These are phyloP conservation scores for Hirtodrosophila histrioides DNA, from an alignment of 2,888 invertebrate species.

Conservation along the genomic window DNA sequence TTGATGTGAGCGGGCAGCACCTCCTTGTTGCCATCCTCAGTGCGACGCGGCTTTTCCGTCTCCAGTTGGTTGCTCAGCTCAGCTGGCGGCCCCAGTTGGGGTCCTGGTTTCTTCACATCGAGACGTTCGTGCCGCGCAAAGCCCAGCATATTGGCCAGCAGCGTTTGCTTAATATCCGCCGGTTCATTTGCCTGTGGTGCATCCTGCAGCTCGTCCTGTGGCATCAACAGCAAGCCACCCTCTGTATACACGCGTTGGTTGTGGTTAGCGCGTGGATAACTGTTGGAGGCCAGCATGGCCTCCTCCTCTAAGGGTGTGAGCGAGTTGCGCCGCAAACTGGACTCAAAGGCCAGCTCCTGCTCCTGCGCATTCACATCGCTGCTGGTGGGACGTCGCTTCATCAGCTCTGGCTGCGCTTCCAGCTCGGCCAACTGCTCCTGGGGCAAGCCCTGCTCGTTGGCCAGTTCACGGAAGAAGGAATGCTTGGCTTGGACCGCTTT, in stretches of 20 bases:
- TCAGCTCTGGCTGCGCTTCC: slow-evolving; percentile 36
- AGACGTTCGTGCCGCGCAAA: slow-evolving; percentile 95
- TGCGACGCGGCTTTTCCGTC: slow-evolving; percentile 56
- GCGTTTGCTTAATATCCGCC: slow-evolving; percentile 52
- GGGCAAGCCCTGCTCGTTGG: slow-evolving; percentile 63
- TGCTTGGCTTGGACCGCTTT: slow-evolving; percentile 11
- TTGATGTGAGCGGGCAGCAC: slow-evolving; percentile 83
- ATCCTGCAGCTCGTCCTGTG: slow-evolving; percentile 81
- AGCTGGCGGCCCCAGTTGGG: slow-evolving; percentile 86
- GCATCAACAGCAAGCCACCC: slow-evolving; percentile 86
- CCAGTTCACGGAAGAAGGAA: slow-evolving; percentile 80
- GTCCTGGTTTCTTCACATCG: slow-evolving; percentile 98
- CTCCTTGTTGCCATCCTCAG: slow-evolving; percentile 76
- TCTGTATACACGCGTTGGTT: slow-evolving; percentile 86
- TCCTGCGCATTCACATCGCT: slow-evolving; percentile 37
- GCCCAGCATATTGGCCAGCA: slow-evolving; percentile 88
- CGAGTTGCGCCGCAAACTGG: slow-evolving; percentile 73
- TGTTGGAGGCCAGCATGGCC: slow-evolving; percentile 81
- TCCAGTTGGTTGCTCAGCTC: slow-evolving; percentile 57
- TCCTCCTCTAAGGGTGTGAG: slow-evolving; percentile 80
- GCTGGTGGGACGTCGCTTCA: slow-evolving; percentile 51
- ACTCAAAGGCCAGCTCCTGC: slow-evolving; percentile 64
- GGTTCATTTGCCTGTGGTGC: slow-evolving; percentile 54
- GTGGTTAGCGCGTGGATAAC: slow-evolving; percentile 61
- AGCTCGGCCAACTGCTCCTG: slow-evolving; percentile 53